phyloP scores from a whole-genome alignment of 2,113 vertebrate species.

The Pangasianodon gigas region DNA sequence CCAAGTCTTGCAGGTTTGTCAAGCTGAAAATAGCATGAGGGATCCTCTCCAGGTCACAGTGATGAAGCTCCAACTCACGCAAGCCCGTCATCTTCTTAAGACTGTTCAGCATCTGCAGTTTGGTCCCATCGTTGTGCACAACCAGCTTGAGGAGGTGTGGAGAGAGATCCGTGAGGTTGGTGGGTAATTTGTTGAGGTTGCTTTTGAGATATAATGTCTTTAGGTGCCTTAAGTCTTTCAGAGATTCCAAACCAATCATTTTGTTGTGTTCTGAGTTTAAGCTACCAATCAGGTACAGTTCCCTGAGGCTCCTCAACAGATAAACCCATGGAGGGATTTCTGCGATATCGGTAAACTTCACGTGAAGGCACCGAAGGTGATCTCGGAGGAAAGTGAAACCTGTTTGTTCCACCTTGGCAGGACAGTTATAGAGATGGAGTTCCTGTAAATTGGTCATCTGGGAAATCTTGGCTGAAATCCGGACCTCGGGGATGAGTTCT shows the following conservation, averaged over 20 bases:
- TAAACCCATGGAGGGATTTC: slow-evolving; percentile 97
- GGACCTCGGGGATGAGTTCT: slow-evolving; percentile 93
- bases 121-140: slow-evolving; percentile 96
- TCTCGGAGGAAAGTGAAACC: slow-evolving; percentile 94
- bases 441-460: slow-evolving; percentile 95
- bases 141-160: slow-evolving; percentile 89
- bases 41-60: slow-evolving; percentile 93
- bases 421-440: slow-evolving; percentile 92
- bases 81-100: slow-evolving; percentile 97
- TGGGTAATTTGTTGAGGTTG: slow-evolving; percentile 95
- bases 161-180: slow-evolving; percentile 92
- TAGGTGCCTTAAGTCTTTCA: slow-evolving; percentile 88
- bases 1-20: slow-evolving; percentile 91
- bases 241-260: slow-evolving; percentile 94
- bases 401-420: slow-evolving; percentile 93
- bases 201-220: slow-evolving; percentile 91
- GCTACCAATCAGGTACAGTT: slow-evolving; percentile 88
- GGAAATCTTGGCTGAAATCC: slow-evolving; percentile 92
- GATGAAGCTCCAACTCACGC: slow-evolving; percentile 87
- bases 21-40: slow-evolving; percentile 96
- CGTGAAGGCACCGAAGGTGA: slow-evolving; percentile 91
- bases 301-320: slow-evolving; percentile 88
- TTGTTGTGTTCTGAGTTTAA: slow-evolving; percentile 98
- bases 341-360: slow-evolving; percentile 94
- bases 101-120: slow-evolving; percentile 90